These are phyloP conservation scores for Heliconius ethilla DNA, from an alignment of 2,888 invertebrate species.

Conservation along the genomic window DNA sequence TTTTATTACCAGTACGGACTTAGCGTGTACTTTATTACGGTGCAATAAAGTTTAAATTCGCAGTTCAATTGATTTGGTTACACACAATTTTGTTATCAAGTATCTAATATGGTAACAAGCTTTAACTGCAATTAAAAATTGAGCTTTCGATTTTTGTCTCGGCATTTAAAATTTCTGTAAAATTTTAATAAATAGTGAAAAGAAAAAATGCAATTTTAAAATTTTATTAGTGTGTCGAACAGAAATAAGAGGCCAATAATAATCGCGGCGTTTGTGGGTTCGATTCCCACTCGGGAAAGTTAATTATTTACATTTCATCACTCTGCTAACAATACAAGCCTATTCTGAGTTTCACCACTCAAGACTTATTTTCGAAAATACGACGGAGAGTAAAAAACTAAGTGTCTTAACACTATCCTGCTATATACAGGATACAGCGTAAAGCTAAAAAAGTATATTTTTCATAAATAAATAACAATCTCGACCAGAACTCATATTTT, in stretches of 20 bases:
- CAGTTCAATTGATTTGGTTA: constrained; percentile 34
- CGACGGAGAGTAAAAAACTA: not conserved
- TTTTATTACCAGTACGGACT: constrained; percentile 31
- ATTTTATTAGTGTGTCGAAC: too few species aligned
- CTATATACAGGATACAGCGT: too few species aligned
- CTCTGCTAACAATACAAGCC: not conserved
- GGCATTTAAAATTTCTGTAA: constrained; percentile 46
- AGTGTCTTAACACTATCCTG: not conserved
- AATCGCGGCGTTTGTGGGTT: not conserved
- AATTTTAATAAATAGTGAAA: not conserved
- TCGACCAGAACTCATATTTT: not conserved
- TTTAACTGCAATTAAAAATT: constrained; percentile 53
- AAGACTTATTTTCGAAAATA: not conserved
- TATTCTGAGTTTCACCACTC: not conserved
- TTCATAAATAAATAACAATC: not conserved
- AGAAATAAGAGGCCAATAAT: not conserved
- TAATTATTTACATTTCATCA: not conserved
- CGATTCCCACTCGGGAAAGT: not conserved
- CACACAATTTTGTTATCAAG: constrained; percentile 46
- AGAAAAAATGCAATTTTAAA: not conserved
- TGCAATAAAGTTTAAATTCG: constrained; percentile 45
- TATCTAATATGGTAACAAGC: constrained; percentile 48
- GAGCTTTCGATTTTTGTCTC: constrained; percentile 56
- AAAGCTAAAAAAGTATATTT: too few species aligned
- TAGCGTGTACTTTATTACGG: constrained; percentile 23